phyloP scores from a whole-genome alignment of 92 coral and sea anemone genomes.

The Metridium senile region DNA sequence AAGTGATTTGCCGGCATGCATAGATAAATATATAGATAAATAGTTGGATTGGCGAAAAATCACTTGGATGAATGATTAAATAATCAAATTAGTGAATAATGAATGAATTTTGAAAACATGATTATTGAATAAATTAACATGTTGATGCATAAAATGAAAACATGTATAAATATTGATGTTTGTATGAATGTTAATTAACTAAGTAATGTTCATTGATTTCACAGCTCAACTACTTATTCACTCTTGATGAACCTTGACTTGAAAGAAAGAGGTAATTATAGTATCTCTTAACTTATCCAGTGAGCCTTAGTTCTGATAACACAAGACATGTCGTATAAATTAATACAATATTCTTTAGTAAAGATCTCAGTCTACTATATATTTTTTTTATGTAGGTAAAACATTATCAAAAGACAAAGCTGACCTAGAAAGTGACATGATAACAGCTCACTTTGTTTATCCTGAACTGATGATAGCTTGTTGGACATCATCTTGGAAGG shows the following conservation, averaged over 20 bases:
- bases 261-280: conserved; percentile 48
- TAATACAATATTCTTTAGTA: not conserved
- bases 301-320: not conserved
- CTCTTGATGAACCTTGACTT: conserved; percentile 60
- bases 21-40: no score
- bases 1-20: no score
- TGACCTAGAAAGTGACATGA: conserved; percentile 67
- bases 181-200: no score
- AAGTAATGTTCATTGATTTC: not conserved
- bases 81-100: no score
- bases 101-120: no score
- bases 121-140: no score
- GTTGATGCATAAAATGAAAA: no score
- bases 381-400: conserved; percentile 20
- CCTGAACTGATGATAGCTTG: conserved; percentile 63
- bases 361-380: not conserved
- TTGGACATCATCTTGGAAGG: conserved; percentile 95
- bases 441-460: conserved; percentile 70
- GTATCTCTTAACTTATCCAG: not conserved
- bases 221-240: conserved; percentile 76
- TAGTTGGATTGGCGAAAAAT: no score
- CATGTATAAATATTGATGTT: no score
- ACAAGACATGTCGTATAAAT: not conserved
- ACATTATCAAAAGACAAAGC: conserved; percentile 51
- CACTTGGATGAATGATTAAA: no score